Evolutionary conservation across 2,888 invertebrate species (phyloP).

Genomic region (Andrena fulva): DNA sequence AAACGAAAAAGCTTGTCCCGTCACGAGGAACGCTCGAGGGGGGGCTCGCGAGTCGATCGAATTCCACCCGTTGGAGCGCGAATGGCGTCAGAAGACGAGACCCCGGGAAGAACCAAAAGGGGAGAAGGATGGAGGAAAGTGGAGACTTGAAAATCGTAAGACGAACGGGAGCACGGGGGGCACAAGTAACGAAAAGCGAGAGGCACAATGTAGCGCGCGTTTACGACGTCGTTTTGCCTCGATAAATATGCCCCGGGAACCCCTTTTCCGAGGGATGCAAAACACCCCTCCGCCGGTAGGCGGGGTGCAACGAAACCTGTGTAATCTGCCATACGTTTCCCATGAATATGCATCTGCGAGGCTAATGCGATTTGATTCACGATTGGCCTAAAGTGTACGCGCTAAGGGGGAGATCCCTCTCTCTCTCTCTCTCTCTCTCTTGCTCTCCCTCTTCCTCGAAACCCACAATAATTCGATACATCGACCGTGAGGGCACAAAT

Average conservation of each 20-base stretch:
- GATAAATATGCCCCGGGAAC: slow-evolving; percentile 74
- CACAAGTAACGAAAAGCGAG: slow-evolving; percentile 35
- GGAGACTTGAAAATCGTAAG: slow-evolving; percentile 11
- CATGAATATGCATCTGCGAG: slow-evolving; percentile 83
- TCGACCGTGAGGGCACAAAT: slow-evolving; percentile 73
- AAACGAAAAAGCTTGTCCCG: slow-evolving; percentile 62
- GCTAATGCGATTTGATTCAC: slow-evolving; percentile 83
- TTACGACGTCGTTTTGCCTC: slow-evolving; percentile 73
- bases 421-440: neutral
- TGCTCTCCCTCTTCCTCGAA: slow-evolving; percentile 42
- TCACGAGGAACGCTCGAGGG: slow-evolving; percentile 41
- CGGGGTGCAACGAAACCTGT: slow-evolving; percentile 79
- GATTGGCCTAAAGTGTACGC: slow-evolving; percentile 74
- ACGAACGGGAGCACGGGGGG: neutral
- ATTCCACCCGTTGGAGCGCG: slow-evolving; percentile 67
- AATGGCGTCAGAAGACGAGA: slow-evolving; percentile 2
- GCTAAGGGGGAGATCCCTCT: slow-evolving; percentile 54
- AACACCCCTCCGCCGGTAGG: slow-evolving; percentile 74
- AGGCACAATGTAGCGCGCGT: slow-evolving; percentile 60
- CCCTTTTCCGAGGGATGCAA: slow-evolving; percentile 70
- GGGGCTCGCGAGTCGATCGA: slow-evolving; percentile 66
- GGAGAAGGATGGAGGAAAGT: slow-evolving; percentile 1
- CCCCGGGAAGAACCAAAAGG: neutral
- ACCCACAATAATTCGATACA: slow-evolving; percentile 76
- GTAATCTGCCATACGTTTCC: slow-evolving; percentile 82